Evolutionary conservation across 2,113 vertebrate species (phyloP).

Genomic region (Alligator mississippiensis): DNA sequence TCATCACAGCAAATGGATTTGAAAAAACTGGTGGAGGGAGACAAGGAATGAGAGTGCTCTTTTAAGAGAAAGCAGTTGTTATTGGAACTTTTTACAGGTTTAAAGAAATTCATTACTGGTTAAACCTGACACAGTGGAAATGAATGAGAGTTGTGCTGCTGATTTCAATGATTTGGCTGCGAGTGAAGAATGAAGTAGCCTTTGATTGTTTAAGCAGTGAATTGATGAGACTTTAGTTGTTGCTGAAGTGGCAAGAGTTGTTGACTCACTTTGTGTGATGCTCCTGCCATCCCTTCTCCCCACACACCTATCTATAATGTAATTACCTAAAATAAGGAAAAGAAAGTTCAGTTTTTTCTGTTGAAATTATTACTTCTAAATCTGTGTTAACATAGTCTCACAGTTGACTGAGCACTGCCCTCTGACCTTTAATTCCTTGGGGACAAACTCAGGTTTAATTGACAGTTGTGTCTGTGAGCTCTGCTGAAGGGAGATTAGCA

Average conservation of each 20-base stretch:
- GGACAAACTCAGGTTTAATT: slow-evolving; percentile 82
- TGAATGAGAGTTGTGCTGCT: not conserved
- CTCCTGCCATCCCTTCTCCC: not conserved
- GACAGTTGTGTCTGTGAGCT: slow-evolving; percentile 79
- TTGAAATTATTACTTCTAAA: slow-evolving; percentile 72
- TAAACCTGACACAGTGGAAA: not conserved
- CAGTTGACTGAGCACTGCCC: slow-evolving; percentile 85
- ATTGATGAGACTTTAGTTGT: not conserved
- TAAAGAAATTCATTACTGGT: not conserved
- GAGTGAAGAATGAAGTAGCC: not conserved
- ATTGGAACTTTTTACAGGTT: not conserved
- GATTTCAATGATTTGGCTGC: not conserved
- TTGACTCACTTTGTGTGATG: slow-evolving; percentile 21
- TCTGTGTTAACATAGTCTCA: slow-evolving; percentile 77
- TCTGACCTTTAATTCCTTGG: slow-evolving; percentile 80
- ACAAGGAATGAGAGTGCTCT: accelerated
- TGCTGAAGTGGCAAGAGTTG: slow-evolving; percentile 26
- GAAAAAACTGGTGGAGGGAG: not conserved
- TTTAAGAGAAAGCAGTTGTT: not conserved
- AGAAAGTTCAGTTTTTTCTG: slow-evolving; percentile 38
- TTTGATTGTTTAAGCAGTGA: not conserved
- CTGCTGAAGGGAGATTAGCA: slow-evolving; percentile 79
- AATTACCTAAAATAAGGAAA: slow-evolving; percentile 56
- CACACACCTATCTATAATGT: not conserved
- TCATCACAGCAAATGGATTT: not conserved